Evolutionary conservation across 2,113 vertebrate genomes (phyloP).

Genomic region (Elachura formosa): DNA sequence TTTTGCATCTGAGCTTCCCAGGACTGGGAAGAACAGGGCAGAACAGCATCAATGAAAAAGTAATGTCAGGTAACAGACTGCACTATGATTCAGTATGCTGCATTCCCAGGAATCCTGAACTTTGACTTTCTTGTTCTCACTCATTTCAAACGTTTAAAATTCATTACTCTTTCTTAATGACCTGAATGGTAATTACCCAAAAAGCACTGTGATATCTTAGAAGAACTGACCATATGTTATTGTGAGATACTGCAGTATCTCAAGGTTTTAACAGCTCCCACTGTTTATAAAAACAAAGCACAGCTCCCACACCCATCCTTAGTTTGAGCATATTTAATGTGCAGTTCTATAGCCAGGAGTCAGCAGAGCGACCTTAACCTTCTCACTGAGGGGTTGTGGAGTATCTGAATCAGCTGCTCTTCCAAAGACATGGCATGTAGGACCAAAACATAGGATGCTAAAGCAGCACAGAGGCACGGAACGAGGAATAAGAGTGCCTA

Average conservation of each 20-base stretch:
- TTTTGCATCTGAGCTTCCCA: background rate
- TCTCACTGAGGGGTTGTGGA: no score
- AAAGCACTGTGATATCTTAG: background rate
- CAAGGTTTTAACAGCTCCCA: background rate
- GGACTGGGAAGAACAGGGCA: background rate
- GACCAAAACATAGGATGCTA: background rate
- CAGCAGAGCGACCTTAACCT: background rate
- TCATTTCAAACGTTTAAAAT: slow-evolving; percentile 10
- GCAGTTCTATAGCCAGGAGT: background rate
- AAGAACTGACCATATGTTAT: background rate
- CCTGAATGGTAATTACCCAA: background rate
- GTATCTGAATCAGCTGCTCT: background rate
- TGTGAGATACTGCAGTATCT: background rate
- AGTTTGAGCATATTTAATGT: background rate
- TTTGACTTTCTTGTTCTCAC: background rate
- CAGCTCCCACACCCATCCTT: background rate
- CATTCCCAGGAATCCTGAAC: background rate
- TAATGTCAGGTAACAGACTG: background rate
- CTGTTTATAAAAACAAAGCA: background rate
- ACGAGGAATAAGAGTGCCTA: background rate
- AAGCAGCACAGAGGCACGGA: background rate
- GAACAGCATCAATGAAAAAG: background rate
- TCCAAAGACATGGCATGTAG: accelerated
- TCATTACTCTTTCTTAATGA: background rate
- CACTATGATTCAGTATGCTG: background rate